Conservation (phyloP, 2,888 invertebrate species). For the Lydus trimaculatus region DNA sequence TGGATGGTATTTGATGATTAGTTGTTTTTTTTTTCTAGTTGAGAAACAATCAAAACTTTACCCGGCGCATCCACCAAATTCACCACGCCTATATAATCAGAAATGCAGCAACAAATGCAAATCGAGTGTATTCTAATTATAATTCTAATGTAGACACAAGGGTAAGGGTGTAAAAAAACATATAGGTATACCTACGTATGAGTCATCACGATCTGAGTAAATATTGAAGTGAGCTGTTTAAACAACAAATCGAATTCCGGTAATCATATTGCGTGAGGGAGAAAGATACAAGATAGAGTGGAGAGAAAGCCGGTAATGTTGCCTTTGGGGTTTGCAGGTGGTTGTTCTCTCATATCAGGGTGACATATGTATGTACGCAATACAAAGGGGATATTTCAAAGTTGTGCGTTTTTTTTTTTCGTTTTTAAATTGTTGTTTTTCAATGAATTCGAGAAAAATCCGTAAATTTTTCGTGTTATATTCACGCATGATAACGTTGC, state of each 20-base stretch:
- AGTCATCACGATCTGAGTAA: constrained; percentile 30
- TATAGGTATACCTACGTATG: constrained; percentile 16
- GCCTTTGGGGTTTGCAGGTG: constrained; percentile 35
- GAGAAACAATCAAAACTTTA: neutral
- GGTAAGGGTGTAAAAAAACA: neutral
- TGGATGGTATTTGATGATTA: neutral
- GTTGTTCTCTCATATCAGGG: constrained; percentile 31
- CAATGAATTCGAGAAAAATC: neutral
- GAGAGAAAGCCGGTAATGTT: constrained; percentile 20
- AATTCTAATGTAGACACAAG: neutral
- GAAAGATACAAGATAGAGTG: neutral
- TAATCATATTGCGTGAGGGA: constrained; percentile 28
- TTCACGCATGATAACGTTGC: constrained; percentile 25
- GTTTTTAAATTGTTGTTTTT: neutral
- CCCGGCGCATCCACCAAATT: neutral
- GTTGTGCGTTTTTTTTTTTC: neutral
- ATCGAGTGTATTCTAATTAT: neutral
- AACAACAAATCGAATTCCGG: constrained; percentile 35
- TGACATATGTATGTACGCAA: constrained; percentile 13
- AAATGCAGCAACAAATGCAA: neutral
- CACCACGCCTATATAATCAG: neutral
- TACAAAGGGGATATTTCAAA: neutral
- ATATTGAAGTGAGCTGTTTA: constrained; percentile 32
- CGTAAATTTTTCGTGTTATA: neutral
- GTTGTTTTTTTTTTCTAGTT: neutral